Base-by-base conservation (phyloP, 2,113 vertebrate species). In the Recurvirostra avosetta region DNA sequence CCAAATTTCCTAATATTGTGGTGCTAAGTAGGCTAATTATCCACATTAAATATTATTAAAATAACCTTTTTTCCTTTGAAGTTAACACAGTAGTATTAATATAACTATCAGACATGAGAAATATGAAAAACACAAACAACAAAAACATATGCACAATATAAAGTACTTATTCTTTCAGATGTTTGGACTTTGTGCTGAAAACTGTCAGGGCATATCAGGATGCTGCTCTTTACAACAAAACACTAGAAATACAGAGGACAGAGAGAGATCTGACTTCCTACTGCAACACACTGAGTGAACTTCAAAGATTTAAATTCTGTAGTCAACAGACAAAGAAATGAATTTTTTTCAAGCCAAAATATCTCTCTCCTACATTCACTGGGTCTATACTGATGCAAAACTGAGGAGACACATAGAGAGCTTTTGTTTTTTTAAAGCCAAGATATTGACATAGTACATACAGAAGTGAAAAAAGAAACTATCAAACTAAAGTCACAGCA, bases 41-140 rank as follows among this genome's bases (percentile, higher is more conserved):
- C 50, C 47, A 84, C 93, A 86, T 75, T 68, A 96, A 84, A 92
- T 81, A 45, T 91, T 86, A 92, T 94, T 96, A 93, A 96, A 96
- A 90, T 58, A 58, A 3, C 20, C 58, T 40, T 71, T 90, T 88
- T 89, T 56, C 34, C 78, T 97, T 92, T 97, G 95, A 96, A 88
- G 81, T 66, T 79, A 88, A 90, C 36, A 88, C 45, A 83, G 66
- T 86, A 61, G 38, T 79, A 66, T 61, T 94, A 96, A 74, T 94
- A 76, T 23, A 93, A 78, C 72, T 94, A 90, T 91, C 85, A 88
- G 56, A 92, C 58, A 49, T 66, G 21, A 82, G 43, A 94, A 95
- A 77, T 49, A 68, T 8, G 32, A 83, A 89, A 96, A 90, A 43
- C 13, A 29, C 38, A 85, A n/a, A 36, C 75, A 92, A 75, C 27